These are phyloP conservation scores for Typhlichthys eigenmanni DNA, from an alignment of 2,797 vertebrate genomes.

Conservation along the genomic window DNA sequence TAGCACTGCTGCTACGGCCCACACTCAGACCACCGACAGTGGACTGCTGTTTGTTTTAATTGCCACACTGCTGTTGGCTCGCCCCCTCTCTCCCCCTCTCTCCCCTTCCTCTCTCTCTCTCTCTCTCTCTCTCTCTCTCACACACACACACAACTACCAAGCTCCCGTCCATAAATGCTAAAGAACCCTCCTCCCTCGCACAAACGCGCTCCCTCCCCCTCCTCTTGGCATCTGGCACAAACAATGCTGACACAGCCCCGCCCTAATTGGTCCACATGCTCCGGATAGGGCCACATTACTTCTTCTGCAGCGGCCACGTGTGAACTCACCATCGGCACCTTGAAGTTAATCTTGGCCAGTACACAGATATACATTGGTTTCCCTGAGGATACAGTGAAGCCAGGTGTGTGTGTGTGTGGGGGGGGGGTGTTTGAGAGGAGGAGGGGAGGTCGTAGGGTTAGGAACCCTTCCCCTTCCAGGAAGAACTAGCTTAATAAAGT, in stretches of 20 bases:
- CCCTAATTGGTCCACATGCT: constrained; percentile 73
- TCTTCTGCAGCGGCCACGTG: constrained; percentile 41
- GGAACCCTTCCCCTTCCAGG: constrained; percentile 32
- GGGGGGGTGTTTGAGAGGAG: constrained; percentile 17
- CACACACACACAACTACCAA: constrained; percentile 54
- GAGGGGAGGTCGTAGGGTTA: constrained; percentile 20
- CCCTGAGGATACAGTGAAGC: constrained; percentile 18
- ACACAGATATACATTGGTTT: constrained; percentile 23
- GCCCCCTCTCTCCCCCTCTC: not conserved
- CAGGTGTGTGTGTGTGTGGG: constrained; percentile 6
- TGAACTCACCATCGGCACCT: constrained; percentile 34
- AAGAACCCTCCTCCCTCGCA: constrained; percentile 34
- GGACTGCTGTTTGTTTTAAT: constrained; percentile 33
- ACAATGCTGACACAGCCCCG: constrained; percentile 73
- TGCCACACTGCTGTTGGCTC: constrained; percentile 1
- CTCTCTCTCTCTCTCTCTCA: too few relatives aligned
- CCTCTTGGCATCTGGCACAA: constrained; percentile 70
- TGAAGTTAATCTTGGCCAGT: constrained; percentile 22
- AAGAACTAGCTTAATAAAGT: constrained; percentile 58
- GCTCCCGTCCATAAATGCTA: constrained; percentile 65
- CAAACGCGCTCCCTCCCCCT: constrained; percentile 59
- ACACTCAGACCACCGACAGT: constrained; percentile 53
- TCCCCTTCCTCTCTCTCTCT: too few relatives aligned
- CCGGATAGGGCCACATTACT: constrained; percentile 59
- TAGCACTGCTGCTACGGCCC: constrained; percentile 61